A percentile compares a stretch with the other conserved stretches of the same genome.
These are phyloP conservation scores for Tenthredo notha DNA, from an alignment of 2,888 invertebrate species.

Conservation along the genomic window DNA sequence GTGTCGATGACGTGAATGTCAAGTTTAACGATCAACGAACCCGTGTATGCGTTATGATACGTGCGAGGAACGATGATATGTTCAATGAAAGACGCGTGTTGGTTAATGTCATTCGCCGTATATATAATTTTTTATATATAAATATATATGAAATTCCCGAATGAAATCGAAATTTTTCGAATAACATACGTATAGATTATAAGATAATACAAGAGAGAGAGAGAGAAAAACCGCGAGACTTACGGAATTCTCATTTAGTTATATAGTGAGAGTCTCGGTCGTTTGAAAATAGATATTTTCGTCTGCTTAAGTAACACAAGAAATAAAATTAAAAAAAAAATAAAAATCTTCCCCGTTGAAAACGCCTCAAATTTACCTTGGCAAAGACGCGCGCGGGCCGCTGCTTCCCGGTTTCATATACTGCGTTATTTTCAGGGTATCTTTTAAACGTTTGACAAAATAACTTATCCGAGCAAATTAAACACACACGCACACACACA, in stretches of 20 bases:
- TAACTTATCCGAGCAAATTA: conserved; percentile 4
- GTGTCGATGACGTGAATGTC: conserved; percentile 32
- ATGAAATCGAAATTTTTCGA: no score
- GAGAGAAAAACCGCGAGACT: no score
- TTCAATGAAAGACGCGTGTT: neutral
- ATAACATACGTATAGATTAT: no score
- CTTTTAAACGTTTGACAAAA: conserved; percentile 42
- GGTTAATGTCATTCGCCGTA: neutral
- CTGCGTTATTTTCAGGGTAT: neutral
- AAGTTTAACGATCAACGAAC: conserved; percentile 48
- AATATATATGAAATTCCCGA: no score
- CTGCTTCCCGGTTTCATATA: neutral
- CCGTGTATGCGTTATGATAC: neutral
- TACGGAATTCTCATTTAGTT: neutral
- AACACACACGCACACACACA: neutral
- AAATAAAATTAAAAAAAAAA: neutral
- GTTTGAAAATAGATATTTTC: neutral
- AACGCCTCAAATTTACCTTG: conserved; percentile 11
- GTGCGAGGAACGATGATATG: neutral
- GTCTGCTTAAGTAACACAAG: neutral
- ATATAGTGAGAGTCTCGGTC: neutral
- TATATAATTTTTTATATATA: no score
- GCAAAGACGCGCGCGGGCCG: neutral
- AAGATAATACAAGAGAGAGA: no score
- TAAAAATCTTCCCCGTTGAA: neutral